Evolutionary conservation across 2,888 invertebrate genomes (phyloP).

Genomic region (Cabera pusaria): DNA sequence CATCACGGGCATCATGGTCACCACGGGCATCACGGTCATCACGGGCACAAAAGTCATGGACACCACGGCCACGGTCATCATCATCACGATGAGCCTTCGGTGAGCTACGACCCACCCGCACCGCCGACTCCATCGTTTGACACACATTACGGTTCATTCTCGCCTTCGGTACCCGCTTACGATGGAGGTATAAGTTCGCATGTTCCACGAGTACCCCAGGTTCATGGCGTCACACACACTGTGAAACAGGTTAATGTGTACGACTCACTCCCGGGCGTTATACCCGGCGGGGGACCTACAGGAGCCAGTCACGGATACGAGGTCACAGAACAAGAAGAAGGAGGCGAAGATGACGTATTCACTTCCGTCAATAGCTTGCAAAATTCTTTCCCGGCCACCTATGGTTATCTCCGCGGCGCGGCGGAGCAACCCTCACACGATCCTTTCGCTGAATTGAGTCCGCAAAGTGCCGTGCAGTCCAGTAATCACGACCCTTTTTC

Average conservation of each 20-base stretch:
- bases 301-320: slow-evolving; percentile 57
- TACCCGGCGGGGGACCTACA: slow-evolving; percentile 43
- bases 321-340: slow-evolving; percentile 69
- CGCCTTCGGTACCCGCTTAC: slow-evolving; percentile 49
- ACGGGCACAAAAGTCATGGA: slow-evolving; percentile 36
- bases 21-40: slow-evolving; percentile 38
- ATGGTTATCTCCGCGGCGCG: slow-evolving; percentile 54
- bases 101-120: slow-evolving; percentile 44
- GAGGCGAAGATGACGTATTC: slow-evolving; percentile 63
- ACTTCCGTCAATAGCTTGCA: slow-evolving; percentile 59
- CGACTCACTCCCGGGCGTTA: slow-evolving; percentile 60
- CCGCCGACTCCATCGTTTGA: slow-evolving; percentile 50
- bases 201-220: slow-evolving; percentile 42
- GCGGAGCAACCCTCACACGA: slow-evolving; percentile 51
- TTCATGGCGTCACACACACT: slow-evolving; percentile 58
- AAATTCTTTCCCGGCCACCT: slow-evolving; percentile 60
- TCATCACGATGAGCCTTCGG: slow-evolving; percentile 52
- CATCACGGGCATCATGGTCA: slow-evolving; percentile 44
- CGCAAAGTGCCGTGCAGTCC: slow-evolving; percentile 48
- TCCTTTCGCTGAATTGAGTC: slow-evolving; percentile 49
- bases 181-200: slow-evolving; percentile 36
- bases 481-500: slow-evolving; percentile 53
- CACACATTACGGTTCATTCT: slow-evolving; percentile 52
- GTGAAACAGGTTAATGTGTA: slow-evolving; percentile 73
- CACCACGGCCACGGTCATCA: slow-evolving; percentile 44